Evolutionary conservation across 1,140 invertebrate genomes (phyloP).

Genomic region (Hyles vespertilio): DNA sequence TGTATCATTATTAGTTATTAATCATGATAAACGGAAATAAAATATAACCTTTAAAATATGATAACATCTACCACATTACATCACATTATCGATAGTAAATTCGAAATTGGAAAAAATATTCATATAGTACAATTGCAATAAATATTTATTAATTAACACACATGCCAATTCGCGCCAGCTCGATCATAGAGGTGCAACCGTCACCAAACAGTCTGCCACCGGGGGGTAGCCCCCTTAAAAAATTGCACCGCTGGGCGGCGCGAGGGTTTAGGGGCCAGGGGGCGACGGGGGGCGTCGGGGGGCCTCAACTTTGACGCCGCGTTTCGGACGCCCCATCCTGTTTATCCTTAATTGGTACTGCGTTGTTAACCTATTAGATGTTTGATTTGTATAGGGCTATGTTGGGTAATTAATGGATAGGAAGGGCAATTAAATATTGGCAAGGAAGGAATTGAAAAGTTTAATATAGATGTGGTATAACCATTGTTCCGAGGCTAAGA

Average conservation of each 20-base stretch:
- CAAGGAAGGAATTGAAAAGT: too few relatives aligned
- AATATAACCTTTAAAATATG: too few relatives aligned
- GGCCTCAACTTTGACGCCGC: conserved; percentile 59
- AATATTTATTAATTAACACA: conserved; percentile 2
- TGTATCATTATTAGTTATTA: too few relatives aligned
- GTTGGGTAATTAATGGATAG: conserved; percentile 8
- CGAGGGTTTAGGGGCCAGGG: conserved; percentile 20
- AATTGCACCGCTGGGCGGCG: conserved; percentile 38
- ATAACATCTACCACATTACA: too few relatives aligned
- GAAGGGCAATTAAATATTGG: too few relatives aligned
- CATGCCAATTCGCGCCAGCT: conserved; percentile 23
- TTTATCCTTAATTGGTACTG: conserved; percentile 57
- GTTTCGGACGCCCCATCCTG: conserved; percentile 35
- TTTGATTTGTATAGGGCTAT: conserved; percentile 34
- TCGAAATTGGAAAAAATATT: conserved; percentile 2
- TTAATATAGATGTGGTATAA: too few relatives aligned
- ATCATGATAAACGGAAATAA: too few relatives aligned
- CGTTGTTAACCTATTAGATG: conserved; percentile 40
- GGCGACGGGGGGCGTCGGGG: conserved; percentile 18
- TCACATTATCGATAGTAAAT: too few relatives aligned
- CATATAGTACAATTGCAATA: not conserved
- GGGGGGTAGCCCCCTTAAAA: conserved; percentile 50
- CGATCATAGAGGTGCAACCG: conserved; percentile 51
- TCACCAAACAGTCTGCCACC: conserved; percentile 56
- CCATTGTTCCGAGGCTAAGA: too few relatives aligned